Evolutionary conservation across 2,888 invertebrate genomes (phyloP), one percentile per base, ranked within the genome.

Genomic region (Cremastinae sp.): DNA sequence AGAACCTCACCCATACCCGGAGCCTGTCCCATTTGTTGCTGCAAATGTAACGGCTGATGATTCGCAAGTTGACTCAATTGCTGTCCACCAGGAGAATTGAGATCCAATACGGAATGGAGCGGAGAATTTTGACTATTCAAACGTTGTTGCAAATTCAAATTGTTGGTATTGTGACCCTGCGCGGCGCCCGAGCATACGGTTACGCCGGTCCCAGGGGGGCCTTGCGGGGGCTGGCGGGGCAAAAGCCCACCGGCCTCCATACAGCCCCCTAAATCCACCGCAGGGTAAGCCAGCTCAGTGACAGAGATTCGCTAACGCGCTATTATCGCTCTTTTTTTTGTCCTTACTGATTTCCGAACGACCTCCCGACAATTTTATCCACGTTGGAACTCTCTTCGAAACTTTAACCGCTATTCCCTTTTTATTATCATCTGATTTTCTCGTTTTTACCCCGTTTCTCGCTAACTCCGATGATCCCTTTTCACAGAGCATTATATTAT

Each of bases 181-280:
- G 91, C 83, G 70, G 78, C 87, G 81, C 84, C 85, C 84, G 86
- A 80, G 82, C 86, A 86, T 75, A 86, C 87, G 69, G 84, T 80
- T 20, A 81, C 75, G 79, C 82, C 91, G 89, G 91, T 91, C 83
- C 87, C 88, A 87, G 91, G 90, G 90, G 91, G 91, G 90, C 91
- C 91, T 90, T 91, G 90, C 91, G 93, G 93, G 91, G 92, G 91
- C 91, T 92, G 90, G 90, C 93, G 91, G 91, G 93, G 92, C 91
- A 93, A 92, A 90, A 93, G 91, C 90, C 93, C 93, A 91, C 94
- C 94, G 92, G 94, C 94, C 92, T 94, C 94, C 92, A 94, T 92
- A 91, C 94, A 94, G 93, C 94, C 94, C 93, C 94, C 94, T 91
- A 91, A 91, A 92, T 89, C 90, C 89, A 89, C 89, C 85, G 87